These are phyloP conservation scores for Tetranychus truncatus DNA, from an alignment of 2,888 invertebrate genomes.

Conservation along the genomic window DNA sequence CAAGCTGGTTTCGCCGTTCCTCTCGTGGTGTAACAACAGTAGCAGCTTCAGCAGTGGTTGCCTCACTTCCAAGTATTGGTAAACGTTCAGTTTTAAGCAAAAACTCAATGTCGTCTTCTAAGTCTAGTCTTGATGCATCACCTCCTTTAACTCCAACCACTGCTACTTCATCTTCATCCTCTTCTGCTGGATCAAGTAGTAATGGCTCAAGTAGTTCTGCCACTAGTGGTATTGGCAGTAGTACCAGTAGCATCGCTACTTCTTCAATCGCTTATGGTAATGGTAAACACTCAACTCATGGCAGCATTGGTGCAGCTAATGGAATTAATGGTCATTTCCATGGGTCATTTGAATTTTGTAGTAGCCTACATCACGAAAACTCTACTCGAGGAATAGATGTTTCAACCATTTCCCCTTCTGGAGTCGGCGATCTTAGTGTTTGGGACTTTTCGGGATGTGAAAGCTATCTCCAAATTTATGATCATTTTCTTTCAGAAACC, in stretches of 20 bases:
- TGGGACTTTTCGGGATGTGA: conserved; percentile 63
- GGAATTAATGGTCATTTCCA: neutral
- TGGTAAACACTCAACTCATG: neutral
- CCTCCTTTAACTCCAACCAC: conserved; percentile 10
- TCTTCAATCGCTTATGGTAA: neutral
- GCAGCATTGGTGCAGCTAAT: neutral
- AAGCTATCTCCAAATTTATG: conserved; percentile 49
- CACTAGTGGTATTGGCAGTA: neutral
- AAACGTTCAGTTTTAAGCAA: neutral
- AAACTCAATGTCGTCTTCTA: conserved; percentile 5
- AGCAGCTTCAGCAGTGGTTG: neutral
- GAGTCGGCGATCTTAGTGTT: conserved; percentile 45
- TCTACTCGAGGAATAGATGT: conserved; percentile 48
- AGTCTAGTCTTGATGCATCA: conserved; percentile 10
- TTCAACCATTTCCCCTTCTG: conserved; percentile 40
- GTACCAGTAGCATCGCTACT: too few relatives aligned
- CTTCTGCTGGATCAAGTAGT: neutral
- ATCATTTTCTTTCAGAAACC: conserved; percentile 46
- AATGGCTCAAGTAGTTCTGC: neutral
- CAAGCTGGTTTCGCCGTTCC: conserved; percentile 42
- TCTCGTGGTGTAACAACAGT: neutral
- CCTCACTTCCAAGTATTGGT: neutral
- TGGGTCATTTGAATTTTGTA: conserved; percentile 4
- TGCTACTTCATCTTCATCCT: neutral
- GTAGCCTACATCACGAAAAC: conserved; percentile 33